phyloP scores from a whole-genome alignment of 1,140 invertebrate species.

The Sinonovacula constricta region DNA sequence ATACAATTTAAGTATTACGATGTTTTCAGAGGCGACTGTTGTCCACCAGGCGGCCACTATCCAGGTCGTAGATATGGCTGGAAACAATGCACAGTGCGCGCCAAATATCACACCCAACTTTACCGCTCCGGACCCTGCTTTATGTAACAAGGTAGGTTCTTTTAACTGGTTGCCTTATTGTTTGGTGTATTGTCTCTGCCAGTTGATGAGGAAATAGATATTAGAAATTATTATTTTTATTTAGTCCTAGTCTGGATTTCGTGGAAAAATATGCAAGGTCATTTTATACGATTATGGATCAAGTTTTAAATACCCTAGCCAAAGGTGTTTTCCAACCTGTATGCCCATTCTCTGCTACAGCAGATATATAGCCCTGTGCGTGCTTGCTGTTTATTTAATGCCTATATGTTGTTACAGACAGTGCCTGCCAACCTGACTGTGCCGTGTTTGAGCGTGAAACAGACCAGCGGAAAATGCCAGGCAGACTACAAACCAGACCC shows the following conservation, averaged over 20 bases:
- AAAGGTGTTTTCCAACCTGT: too few relatives aligned
- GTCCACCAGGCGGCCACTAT: constrained; percentile 17
- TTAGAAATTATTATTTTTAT: too few relatives aligned
- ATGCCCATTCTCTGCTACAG: too few relatives aligned
- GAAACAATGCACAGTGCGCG: constrained; percentile 10
- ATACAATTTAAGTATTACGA: too few relatives aligned
- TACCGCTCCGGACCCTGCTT: constrained; percentile 1
- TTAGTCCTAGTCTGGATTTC: too few relatives aligned
- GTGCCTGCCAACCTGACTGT: neutral
- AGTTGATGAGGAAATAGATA: too few relatives aligned
- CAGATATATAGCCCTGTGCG: too few relatives aligned
- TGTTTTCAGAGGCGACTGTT: constrained; percentile 27
- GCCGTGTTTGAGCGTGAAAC: neutral
- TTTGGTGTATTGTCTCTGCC: neutral
- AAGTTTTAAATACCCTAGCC: too few relatives aligned
- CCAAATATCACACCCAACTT: constrained; percentile 5
- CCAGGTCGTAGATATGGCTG: neutral
- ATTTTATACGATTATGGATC: too few relatives aligned
- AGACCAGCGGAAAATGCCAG: neutral
- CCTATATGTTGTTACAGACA: too few relatives aligned
- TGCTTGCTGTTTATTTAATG: too few relatives aligned
- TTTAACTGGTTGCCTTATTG: neutral
- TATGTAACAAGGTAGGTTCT: neutral
- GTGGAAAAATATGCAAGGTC: too few relatives aligned
- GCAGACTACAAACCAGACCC: neutral